Evolutionary conservation across 2,113 vertebrate genomes (phyloP).

Genomic region (Willisornis vidua): DNA sequence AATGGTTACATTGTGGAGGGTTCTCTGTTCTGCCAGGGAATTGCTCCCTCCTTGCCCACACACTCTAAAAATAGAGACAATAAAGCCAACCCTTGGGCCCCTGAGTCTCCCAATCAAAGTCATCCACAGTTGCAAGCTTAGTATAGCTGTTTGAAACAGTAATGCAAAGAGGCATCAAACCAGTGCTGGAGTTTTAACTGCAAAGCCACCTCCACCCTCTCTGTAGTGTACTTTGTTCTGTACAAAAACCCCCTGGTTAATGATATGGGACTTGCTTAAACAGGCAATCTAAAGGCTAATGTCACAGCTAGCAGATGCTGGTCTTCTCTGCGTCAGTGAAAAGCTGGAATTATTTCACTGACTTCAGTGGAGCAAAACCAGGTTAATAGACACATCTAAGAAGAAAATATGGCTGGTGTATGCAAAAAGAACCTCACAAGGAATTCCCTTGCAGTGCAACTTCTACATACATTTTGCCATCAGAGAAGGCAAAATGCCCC

Average conservation of each 20-base stretch:
- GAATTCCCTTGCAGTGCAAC: background rate
- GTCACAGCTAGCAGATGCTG: background rate
- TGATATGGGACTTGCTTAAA: background rate
- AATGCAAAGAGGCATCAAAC: background rate
- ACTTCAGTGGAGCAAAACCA: background rate
- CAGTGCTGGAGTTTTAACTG: background rate
- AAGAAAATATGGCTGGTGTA: background rate
- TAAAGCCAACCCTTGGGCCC: background rate
- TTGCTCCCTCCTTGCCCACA: background rate
- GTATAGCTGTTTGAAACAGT: background rate
- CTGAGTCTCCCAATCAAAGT: background rate
- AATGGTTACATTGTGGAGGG: background rate
- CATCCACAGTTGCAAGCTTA: background rate
- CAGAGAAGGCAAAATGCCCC: background rate
- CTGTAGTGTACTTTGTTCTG: background rate
- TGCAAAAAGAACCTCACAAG: background rate
- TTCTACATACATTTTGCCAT: background rate
- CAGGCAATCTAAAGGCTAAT: background rate
- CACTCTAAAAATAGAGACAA: accelerated
- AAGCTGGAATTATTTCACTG: background rate
- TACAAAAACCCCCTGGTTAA: background rate
- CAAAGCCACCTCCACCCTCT: background rate
- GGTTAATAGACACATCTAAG: background rate
- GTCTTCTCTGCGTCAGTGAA: background rate
- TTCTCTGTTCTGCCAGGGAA: background rate